phyloP scores from a whole-genome alignment of 1,140 invertebrate genomes.

The Aphaenogaster floridana region DNA sequence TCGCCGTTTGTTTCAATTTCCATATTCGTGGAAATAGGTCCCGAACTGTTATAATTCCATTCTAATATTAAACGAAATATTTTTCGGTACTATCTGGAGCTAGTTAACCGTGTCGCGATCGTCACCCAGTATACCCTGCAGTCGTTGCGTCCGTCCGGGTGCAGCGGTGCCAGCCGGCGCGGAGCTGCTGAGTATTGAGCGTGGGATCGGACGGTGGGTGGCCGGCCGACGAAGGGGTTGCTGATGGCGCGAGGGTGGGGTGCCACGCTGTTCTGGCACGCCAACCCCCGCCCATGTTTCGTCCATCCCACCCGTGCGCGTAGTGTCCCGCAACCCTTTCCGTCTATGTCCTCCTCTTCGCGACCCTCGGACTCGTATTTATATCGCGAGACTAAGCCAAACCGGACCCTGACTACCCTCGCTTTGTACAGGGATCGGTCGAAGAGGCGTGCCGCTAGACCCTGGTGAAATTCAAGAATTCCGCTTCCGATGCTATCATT shows the following conservation, averaged over 20 bases:
- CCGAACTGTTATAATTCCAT: background rate
- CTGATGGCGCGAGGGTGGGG: constrained; percentile 44
- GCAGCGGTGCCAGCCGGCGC: constrained; percentile 64
- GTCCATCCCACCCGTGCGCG: constrained; percentile 30
- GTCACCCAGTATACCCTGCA: constrained; percentile 64
- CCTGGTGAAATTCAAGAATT: background rate
- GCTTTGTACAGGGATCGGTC: constrained; percentile 1
- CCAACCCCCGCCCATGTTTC: constrained; percentile 28
- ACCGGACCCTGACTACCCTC: constrained; percentile 29
- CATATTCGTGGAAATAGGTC: background rate
- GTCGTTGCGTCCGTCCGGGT: constrained; percentile 59
- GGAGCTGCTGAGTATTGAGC: constrained; percentile 67
- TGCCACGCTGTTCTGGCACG: constrained; percentile 58
- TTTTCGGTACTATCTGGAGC: background rate
- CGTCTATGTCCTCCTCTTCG: background rate
- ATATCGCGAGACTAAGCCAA: constrained; percentile 40
- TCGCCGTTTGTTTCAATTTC: background rate
- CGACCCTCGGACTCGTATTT: constrained; percentile 28
- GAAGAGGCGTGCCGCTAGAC: background rate
- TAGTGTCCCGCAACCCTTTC: constrained; percentile 59
- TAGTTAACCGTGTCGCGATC: constrained; percentile 53
- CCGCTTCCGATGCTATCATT: constrained; percentile 7
- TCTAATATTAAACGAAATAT: constrained; percentile 2
- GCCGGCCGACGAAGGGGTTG: constrained; percentile 62
- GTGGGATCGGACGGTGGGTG: constrained; percentile 64